A percentile compares a stretch with the other conserved stretches of the same genome.
Conservation (phyloP, 2,797 vertebrate species). For the Vipera ursinii region DNA sequence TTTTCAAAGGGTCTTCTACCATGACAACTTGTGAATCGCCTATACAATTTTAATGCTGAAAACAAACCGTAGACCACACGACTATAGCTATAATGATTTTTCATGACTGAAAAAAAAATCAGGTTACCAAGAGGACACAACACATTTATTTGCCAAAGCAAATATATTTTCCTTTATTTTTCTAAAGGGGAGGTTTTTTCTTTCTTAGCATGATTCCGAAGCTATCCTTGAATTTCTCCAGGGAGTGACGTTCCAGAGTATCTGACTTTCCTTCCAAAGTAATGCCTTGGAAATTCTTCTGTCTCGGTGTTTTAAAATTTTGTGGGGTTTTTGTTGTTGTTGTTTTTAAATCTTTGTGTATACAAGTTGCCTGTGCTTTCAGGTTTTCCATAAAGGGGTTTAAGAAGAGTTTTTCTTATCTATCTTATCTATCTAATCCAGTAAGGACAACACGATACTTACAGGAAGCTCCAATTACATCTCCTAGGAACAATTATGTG, state of each 20-base stretch:
- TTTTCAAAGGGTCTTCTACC: background rate
- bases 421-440: background rate
- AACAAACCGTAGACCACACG: background rate
- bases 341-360: background rate
- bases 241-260: background rate
- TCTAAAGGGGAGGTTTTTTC: background rate
- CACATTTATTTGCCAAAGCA: background rate
- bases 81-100: background rate
- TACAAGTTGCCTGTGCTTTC: background rate
- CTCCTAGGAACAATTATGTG: background rate
- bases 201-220: rapidly evolving
- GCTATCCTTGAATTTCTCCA: background rate
- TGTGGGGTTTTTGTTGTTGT: background rate
- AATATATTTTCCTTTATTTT: slow-evolving; percentile 2
- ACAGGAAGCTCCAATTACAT: background rate
- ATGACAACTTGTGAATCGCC: background rate
- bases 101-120: rapidly evolving
- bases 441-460: background rate
- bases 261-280: background rate
- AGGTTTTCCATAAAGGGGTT: background rate
- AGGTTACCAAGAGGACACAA: background rate
- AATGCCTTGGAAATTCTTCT: background rate
- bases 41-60: slow-evolving; percentile 4
- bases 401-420: background rate
- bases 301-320: background rate